Evolutionary conservation across 2,888 invertebrate genomes (phyloP).

Genomic region (Xestia rhomboidea): DNA sequence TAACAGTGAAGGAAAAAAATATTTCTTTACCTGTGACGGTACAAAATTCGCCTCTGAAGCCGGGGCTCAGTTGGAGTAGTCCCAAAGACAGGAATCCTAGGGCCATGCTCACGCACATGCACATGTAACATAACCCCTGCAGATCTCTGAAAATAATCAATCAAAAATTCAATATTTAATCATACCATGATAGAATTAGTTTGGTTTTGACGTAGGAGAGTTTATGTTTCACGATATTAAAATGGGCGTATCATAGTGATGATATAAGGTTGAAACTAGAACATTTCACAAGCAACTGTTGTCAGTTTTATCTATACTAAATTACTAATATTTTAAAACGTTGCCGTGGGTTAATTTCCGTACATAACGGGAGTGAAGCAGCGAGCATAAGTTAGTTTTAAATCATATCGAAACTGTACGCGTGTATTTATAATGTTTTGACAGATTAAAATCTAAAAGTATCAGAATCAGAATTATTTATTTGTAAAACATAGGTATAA

Average conservation of each 20-base stretch:
- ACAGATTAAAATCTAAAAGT: not conserved
- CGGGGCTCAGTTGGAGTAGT: conserved; percentile 88
- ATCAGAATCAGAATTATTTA: too few species aligned
- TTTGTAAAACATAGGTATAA: too few species aligned
- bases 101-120: conserved; percentile 91
- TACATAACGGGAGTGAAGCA: too few species aligned
- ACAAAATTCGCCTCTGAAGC: conserved; percentile 84
- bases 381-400: not conserved
- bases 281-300: not conserved
- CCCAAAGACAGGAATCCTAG: conserved; percentile 91
- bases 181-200: not conserved
- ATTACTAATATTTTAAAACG: too few species aligned
- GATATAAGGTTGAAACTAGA: conserved; percentile 7
- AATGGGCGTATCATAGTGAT: conserved; percentile 29
- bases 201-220: not conserved
- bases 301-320: not conserved
- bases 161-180: not conserved
- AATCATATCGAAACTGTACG: not conserved
- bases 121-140: conserved; percentile 92
- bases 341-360: too few species aligned
- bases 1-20: not conserved
- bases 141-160: conserved; percentile 85
- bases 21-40: conserved; percentile 86
- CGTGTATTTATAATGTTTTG: not conserved
- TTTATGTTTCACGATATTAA: conserved; percentile 22